Evolutionary conservation across 2,888 invertebrate species (phyloP), one percentile per base, ranked within the genome.

Genomic region (Shargacucullia verbasci): DNA sequence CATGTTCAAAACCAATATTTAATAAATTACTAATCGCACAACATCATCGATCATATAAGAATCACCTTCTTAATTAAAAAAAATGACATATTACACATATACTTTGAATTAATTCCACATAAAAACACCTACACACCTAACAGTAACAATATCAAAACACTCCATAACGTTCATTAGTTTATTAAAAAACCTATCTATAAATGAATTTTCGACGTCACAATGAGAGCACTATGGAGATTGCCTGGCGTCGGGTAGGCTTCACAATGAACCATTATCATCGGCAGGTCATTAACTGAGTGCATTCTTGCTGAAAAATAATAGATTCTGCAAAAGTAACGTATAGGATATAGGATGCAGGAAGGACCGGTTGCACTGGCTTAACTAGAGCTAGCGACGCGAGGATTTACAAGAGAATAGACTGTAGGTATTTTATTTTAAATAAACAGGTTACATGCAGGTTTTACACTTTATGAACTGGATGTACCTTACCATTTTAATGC

Each of bases 251-350:
- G 85, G 84, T 82, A 79, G 81, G 80, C 76, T 66, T 59, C 73
- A 87, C 85, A 90, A 89, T 86, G 70, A 67, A 38, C 72, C 73
- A 90, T 91, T 92, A 89, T 92, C 88, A 86, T 83, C 80, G 84
- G 82, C 76, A 71, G 83, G 76, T 87, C 91, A 90, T 91, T 92
- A 89, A 87, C 88, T 78, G 85, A 81, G 88, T 76, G 88, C 91
- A 89, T 91, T 92, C 91, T 88, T 84, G 85, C 83, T 89, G 87
- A 88, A 91, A 91, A 92, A 91, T 92, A 92, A 92, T 90, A 85
- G 89, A 81, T 78, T 80, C 72, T 63, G 73, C 49, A 50, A 61
- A 67, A 67, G 69, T 67, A 53, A 63, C 73, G 73, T 70, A 73
- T 69, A 76, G 76, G 83, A 79, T 84, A 83, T 83, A 80, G 78